Conservation (phyloP, 2,797 vertebrate species). For the Dipus sagitta region DNA sequence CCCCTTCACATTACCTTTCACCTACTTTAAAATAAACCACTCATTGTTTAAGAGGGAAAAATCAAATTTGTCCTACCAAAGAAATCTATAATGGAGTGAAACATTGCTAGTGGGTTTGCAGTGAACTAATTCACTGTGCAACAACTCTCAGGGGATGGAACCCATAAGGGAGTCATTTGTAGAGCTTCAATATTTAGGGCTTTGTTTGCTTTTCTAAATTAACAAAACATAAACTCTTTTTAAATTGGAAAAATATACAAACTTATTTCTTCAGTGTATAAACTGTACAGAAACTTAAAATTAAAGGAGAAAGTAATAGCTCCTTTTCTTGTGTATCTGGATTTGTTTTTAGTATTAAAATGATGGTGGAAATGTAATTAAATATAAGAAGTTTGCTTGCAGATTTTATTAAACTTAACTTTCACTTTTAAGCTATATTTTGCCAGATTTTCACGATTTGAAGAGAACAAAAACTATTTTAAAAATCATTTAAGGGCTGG, state of each 20-base stretch:
- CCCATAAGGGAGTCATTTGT: background rate
- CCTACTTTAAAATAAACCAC: constrained; percentile 82
- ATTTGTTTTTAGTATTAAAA: constrained; percentile 60
- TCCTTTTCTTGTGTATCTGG: constrained; percentile 23
- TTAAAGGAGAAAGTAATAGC: background rate
- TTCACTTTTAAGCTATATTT: constrained; percentile 18
- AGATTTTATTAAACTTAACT: constrained; percentile 47
- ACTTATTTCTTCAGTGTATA: constrained; percentile 57
- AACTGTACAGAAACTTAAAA: constrained; percentile 44
- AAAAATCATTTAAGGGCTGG: background rate
- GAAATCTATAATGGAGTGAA: constrained; percentile 70
- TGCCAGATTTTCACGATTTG: constrained; percentile 6
- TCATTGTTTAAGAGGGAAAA: constrained; percentile 80
- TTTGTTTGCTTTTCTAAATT: constrained; percentile 63
- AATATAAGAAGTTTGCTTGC: constrained; percentile 7
- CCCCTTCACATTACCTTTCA: constrained; percentile 73
- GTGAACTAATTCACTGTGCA: constrained; percentile 59
- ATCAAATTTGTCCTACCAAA: constrained; percentile 73
- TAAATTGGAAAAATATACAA: constrained; percentile 51
- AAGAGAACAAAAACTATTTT: constrained; percentile 17
- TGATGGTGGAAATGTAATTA: background rate
- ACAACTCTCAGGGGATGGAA: constrained; percentile 48
- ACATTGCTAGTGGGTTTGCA: constrained; percentile 68
- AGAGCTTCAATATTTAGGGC: background rate
- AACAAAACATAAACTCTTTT: constrained; percentile 61